phyloP scores from a whole-genome alignment of 2,888 invertebrate genomes.

The Lapara coniferarum region DNA sequence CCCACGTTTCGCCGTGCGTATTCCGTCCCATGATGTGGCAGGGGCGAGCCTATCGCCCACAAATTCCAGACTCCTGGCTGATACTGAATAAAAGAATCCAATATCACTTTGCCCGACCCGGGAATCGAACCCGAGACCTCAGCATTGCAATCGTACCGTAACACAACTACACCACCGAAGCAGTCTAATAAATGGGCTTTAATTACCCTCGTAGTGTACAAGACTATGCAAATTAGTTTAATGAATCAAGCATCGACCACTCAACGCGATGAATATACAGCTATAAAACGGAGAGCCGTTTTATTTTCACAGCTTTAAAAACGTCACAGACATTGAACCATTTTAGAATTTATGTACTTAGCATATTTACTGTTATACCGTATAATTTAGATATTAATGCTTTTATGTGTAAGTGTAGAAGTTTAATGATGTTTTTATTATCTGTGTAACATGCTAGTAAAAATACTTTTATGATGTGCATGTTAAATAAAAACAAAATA shows the following conservation, averaged over 20 bases:
- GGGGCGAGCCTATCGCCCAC: too few species aligned
- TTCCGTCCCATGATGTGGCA: too few species aligned
- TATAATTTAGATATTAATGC: conserved; percentile 28
- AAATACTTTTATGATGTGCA: too few species aligned
- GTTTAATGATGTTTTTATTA: background rate
- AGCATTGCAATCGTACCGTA: too few species aligned
- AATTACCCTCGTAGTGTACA: background rate
- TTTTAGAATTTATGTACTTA: conserved; percentile 47
- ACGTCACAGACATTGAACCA: conserved; percentile 49
- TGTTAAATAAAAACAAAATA: too few species aligned
- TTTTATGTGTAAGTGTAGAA: conserved; percentile 17
- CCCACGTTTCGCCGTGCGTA: too few species aligned
- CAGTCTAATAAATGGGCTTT: background rate
- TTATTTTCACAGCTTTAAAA: conserved; percentile 55
- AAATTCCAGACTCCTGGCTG: too few species aligned
- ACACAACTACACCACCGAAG: too few species aligned
- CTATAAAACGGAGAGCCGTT: conserved; percentile 39
- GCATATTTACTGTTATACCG: conserved; percentile 29
- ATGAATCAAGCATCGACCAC: background rate
- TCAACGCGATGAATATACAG: conserved; percentile 16
- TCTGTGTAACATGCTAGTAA: background rate
- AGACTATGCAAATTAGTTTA: conserved; percentile 1
- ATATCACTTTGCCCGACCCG: too few species aligned
- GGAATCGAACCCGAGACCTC: too few species aligned
- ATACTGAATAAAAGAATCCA: too few species aligned